Evolutionary conservation across 2,113 vertebrate genomes (phyloP), one percentile per base, ranked within the genome.

Genomic region (Australoheros scitulus): DNA sequence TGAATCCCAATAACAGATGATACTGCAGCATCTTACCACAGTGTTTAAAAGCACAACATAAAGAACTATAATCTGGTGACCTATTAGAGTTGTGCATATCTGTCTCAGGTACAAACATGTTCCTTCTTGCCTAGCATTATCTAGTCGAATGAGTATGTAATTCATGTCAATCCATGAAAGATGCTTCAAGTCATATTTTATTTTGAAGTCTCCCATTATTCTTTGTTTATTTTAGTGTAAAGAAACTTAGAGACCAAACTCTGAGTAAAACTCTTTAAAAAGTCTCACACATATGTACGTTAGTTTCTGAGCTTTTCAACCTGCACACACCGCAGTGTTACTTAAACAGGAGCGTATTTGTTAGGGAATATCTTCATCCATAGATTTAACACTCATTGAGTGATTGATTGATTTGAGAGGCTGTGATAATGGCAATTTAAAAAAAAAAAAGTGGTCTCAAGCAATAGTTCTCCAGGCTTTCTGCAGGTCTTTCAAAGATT

Each of bases 141-240:
- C 43, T 59, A 3, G 26, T 14, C 11, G 13, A 72, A 58, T 2
- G 7, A 18, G 22, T 34, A 24, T 24, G 2, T 36, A 8, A 79
- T 55, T 26, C 24, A 26, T 26, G 24, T 43, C 26, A 60, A 11
- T n/a, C 61, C 41, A 4, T 32, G 41, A 24, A 18, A 60, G 10
- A 1, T 60, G 11, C 38, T 9, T 59, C 0, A 7, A 52, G 29
- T 80, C 38, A 58, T 13, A 57, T 59, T 47, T 64, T 22, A n/a
- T 61, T 47, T 29, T 47, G 38, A 64, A 79, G 43, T n/a, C 24
- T 81, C 17, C 6, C 24, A 3, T 61, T 38, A 29, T 52, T 80
- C n/a, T 26, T 55, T 36, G 1, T 11, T n/a, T 77, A n/a, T 47
- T 61, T 10, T 50, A 15, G 26, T 6, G 26, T 11, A 50, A 50